These are phyloP conservation scores for Phaedon cochleariae DNA, from an alignment of 2,888 invertebrate genomes.

Conservation along the genomic window DNA sequence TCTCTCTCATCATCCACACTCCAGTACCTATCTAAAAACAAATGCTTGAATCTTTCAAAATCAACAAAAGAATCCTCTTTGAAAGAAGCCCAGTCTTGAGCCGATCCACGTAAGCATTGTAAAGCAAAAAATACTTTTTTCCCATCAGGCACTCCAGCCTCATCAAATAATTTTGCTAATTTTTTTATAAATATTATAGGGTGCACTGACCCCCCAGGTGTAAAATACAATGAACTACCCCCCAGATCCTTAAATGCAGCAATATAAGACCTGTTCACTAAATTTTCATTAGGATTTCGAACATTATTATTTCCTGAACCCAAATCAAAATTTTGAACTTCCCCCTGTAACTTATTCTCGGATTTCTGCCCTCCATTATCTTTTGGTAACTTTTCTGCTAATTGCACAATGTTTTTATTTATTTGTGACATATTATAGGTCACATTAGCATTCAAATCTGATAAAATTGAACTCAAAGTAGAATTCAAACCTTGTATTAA, in stretches of 20 bases:
- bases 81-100: constrained; percentile 23
- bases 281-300: too few relatives aligned
- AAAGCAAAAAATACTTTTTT: constrained; percentile 18
- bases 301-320: too few relatives aligned
- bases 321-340: too few relatives aligned
- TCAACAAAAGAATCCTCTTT: constrained; percentile 14
- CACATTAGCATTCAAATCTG: too few relatives aligned
- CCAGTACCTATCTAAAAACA: constrained; percentile 25
- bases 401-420: too few relatives aligned
- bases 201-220: constrained; percentile 16
- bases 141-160: constrained; percentile 22
- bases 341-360: too few relatives aligned
- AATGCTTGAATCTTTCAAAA: constrained; percentile 18
- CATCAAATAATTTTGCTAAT: constrained; percentile 17
- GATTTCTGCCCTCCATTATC: too few relatives aligned
- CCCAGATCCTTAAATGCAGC: constrained; percentile 7
- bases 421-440: too few relatives aligned
- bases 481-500: too few relatives aligned
- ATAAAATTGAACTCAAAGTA: too few relatives aligned
- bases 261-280: too few relatives aligned
- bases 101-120: constrained; percentile 24
- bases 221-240: neutral
- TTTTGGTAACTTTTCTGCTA: too few relatives aligned
- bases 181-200: constrained; percentile 26
- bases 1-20: constrained; percentile 24